Evolutionary conservation across 2,113 vertebrate genomes (phyloP).

Genomic region (Trachemys scripta): DNA sequence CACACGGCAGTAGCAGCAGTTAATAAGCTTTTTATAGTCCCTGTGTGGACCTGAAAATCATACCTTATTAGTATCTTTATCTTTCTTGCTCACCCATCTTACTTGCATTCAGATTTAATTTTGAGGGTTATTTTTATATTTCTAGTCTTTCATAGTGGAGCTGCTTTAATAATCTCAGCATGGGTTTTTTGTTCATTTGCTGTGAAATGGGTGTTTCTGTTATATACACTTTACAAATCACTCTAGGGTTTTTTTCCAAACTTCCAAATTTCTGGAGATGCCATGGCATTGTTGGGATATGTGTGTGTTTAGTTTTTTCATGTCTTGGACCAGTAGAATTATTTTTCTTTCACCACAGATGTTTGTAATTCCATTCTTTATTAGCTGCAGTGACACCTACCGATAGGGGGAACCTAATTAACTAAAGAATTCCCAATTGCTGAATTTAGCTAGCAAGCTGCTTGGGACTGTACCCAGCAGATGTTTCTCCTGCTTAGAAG

Average conservation of each 20-base stretch:
- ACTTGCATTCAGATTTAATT: constrained; percentile 81
- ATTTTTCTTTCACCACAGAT: constrained; percentile 26
- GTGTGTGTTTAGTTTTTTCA: constrained; percentile 32
- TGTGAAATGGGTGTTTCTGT: constrained; percentile 55
- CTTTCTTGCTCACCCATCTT: constrained; percentile 81
- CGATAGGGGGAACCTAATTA: constrained; percentile 58
- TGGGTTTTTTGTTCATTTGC: constrained; percentile 51
- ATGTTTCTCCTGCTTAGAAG: constrained; percentile 76
- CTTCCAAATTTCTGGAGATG: constrained; percentile 16
- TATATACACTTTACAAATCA: constrained; percentile 43
- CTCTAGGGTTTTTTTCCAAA: constrained; percentile 40
- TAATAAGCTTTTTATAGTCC: constrained; percentile 84
- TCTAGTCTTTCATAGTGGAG: constrained; percentile 53
- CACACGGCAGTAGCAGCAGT: constrained; percentile 74
- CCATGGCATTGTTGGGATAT: constrained; percentile 41
- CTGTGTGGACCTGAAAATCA: constrained; percentile 84
- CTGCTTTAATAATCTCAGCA: constrained; percentile 67
- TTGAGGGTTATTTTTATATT: constrained; percentile 47
- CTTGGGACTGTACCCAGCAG: constrained; percentile 67
- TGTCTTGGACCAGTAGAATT: constrained; percentile 38
- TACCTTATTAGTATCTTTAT: constrained; percentile 86
- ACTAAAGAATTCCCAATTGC: constrained; percentile 66
- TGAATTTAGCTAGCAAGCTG: constrained; percentile 52
- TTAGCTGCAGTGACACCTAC: constrained; percentile 60
- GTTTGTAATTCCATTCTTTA: constrained; percentile 48